These are phyloP conservation scores for Rhodinocichla rosea DNA, from an alignment of 2,113 vertebrate genomes.

Conservation along the genomic window DNA sequence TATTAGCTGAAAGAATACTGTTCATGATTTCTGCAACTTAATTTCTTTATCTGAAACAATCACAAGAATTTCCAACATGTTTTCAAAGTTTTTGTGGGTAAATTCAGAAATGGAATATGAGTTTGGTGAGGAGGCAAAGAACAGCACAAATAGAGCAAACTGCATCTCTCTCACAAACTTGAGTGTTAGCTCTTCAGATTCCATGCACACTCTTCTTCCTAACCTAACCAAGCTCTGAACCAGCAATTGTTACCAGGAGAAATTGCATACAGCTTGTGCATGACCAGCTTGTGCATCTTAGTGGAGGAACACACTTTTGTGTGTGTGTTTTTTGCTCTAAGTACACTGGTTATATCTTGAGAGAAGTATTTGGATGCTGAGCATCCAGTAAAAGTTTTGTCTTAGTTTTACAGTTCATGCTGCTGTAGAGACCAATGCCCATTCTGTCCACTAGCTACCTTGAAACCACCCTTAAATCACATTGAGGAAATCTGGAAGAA, in stretches of 20 bases:
- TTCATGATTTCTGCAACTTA: not conserved
- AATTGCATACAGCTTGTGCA: not conserved
- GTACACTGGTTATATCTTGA: not conserved
- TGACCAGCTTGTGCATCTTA: not conserved
- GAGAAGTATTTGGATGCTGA: not conserved
- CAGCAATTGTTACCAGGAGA: not conserved
- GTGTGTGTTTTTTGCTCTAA: not conserved
- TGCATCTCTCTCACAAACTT: not conserved
- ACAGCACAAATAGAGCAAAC: not conserved
- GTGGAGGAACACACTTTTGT: not conserved
- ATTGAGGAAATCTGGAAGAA: not conserved
- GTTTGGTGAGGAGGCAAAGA: not conserved
- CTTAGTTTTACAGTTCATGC: not conserved
- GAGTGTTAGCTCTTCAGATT: not conserved
- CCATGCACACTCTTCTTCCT: not conserved
- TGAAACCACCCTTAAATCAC: not conserved
- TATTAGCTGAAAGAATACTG: not conserved
- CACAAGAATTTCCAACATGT: not conserved
- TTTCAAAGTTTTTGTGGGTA: not conserved
- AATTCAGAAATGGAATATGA: not conserved
- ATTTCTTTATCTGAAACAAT: not conserved
- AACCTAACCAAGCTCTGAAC: not conserved
- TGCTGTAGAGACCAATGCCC: not conserved
- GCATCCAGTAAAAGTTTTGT: not conserved
- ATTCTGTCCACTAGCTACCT: not conserved